Evolutionary conservation across 2,113 vertebrate species (phyloP), one percentile per base, ranked within the genome.

Genomic region (Hippocampus barbouri): DNA sequence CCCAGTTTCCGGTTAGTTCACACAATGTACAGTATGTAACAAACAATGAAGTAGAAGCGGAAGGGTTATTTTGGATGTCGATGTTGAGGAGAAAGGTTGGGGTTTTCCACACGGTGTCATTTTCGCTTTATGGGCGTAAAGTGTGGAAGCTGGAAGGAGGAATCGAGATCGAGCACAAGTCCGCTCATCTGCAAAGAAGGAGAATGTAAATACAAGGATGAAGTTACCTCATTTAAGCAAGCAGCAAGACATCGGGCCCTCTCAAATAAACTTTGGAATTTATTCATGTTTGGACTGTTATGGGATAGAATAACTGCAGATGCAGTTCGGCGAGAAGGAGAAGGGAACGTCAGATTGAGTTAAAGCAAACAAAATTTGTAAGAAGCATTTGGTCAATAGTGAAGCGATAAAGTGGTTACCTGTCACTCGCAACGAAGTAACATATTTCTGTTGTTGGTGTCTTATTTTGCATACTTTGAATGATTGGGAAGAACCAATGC

Each of bases 191-290:
- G 73, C 73, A 73, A 15, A 65, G 59, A 5, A 53, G 49, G 72
- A 78, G 78, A 88, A 83, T 81, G 75, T 77, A 70, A 84, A 83
- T 74, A 27, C 30, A 72, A 75, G 79, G 78, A 79, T 86, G 67
- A 64, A 62, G 76, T 88, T 87, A 73, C 80, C n/a, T 59, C 81
- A 83, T 84, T 78, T 74, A 85, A 83, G 68, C 82, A 75, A 68
- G 70, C 59, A 45, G 57, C 34, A 8, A 63, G 70, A 66, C 40
- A 53, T 43, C 5, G 57, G 70, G 64, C 75, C 80, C 67, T 61
- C 84, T n/a, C 53, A 54, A 54, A 86, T 72, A 85, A 85, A 79
- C 79, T 27, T 15, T 54, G 65, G 78, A 83, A 70, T 79, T 64
- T 68, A 64, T 76, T 80, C 51, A 77, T 83, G 67, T 83, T 78